Evolutionary conservation across 2,888 invertebrate species (phyloP).

Genomic region (Agonopterix heracliana): DNA sequence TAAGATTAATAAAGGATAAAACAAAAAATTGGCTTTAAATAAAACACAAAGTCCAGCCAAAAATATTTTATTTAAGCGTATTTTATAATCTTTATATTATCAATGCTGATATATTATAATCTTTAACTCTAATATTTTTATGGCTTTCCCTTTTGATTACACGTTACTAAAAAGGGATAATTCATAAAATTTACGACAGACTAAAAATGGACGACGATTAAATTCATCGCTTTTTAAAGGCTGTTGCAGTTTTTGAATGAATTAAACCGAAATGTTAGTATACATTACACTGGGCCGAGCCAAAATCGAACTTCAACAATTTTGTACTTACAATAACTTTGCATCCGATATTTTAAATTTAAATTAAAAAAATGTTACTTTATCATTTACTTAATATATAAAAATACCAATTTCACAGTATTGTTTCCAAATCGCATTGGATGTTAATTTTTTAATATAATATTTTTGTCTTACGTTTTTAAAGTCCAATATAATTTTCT

Average conservation of each 20-base stretch:
- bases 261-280: constrained; percentile 46
- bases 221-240: constrained; percentile 16
- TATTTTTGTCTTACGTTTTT: constrained; percentile 40
- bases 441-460: too few species aligned
- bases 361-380: constrained; percentile 34
- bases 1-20: too few species aligned
- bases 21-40: constrained; percentile 21
- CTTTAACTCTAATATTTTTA: constrained; percentile 68
- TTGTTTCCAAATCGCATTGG: constrained; percentile 53
- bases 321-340: constrained; percentile 67
- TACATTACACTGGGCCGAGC: constrained; percentile 54
- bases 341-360: constrained; percentile 39
- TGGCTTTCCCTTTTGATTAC: constrained; percentile 59
- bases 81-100: constrained; percentile 74
- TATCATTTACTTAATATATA: constrained; percentile 41
- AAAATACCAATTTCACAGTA: constrained; percentile 65
- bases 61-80: constrained; percentile 78
- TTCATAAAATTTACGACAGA: constrained; percentile 44
- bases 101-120: constrained; percentile 74
- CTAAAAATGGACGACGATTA: too few species aligned
- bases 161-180: constrained; percentile 41
- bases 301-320: constrained; percentile 44
- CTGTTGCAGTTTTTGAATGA: constrained; percentile 41
- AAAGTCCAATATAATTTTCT: constrained; percentile 31
- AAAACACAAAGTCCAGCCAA: constrained; percentile 66